Percentiles rank a stretch among this genome's conserved stretches.
phyloP scores from a whole-genome alignment of 2,797 vertebrate genomes.

The Nasua narica region DNA sequence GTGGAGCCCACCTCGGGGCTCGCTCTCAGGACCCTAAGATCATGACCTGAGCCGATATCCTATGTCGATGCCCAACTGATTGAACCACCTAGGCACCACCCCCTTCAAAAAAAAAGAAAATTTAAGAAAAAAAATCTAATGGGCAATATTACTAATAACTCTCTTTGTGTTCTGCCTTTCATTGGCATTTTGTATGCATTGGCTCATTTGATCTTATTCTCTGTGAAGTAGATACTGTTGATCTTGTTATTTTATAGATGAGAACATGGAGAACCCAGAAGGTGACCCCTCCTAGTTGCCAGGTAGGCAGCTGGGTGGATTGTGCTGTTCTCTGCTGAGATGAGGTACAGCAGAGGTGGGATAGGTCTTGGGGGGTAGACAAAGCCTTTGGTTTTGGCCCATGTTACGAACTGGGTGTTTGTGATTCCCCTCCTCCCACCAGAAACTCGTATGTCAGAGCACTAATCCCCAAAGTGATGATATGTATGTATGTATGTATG shows the following conservation, averaged over 20 bases:
- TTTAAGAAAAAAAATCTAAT: neutral
- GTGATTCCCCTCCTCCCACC: too few species aligned
- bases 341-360: neutral
- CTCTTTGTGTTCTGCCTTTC: neutral
- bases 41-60: neutral
- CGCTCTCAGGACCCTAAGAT: neutral
- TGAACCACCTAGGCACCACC: neutral
- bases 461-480: neutral
- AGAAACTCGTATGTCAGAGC: neutral
- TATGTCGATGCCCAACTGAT: neutral
- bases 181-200: neutral
- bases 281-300: neutral
- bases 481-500: neutral
- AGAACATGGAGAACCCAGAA: neutral
- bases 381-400: neutral
- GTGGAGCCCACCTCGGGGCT: neutral
- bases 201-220: neutral
- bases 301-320: neutral
- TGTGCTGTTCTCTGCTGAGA: neutral
- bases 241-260: neutral
- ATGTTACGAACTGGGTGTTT: neutral
- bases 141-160: neutral
- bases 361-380: neutral
- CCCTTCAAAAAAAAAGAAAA: neutral
- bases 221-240: neutral